phyloP scores from a whole-genome alignment of 2,113 vertebrate genomes.

The Pycnonotus jocosus region DNA sequence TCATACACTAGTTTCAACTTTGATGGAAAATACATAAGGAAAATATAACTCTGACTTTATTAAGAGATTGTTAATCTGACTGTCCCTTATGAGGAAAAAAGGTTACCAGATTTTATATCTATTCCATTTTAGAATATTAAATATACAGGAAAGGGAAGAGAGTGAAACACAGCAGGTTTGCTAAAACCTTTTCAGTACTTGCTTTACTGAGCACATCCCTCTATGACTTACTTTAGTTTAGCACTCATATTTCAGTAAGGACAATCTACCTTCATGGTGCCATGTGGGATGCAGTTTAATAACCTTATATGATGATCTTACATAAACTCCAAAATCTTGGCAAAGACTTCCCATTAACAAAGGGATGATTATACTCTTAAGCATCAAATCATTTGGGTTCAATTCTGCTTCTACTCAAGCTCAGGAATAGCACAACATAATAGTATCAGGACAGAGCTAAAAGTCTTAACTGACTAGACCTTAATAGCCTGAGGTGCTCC shows the following conservation, averaged over 20 bases:
- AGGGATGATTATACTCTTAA: conserved; percentile 17
- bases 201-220: background rate
- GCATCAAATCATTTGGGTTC: background rate
- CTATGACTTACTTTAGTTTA: background rate
- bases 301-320: conserved; percentile 45
- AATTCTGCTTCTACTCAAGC: background rate
- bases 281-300: conserved; percentile 32
- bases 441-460: background rate
- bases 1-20: background rate
- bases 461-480: background rate
- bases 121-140: background rate
- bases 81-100: background rate
- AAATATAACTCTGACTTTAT: background rate
- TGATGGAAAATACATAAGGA: background rate
- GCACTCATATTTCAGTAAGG: background rate
- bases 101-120: background rate
- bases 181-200: background rate
- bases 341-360: conserved; percentile 5
- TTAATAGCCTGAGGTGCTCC: background rate
- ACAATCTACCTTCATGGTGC: background rate
- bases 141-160: background rate
- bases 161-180: background rate
- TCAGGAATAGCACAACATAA: background rate
- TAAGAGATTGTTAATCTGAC: background rate
- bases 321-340: conserved; percentile 37